Conservation (phyloP, 2,888 invertebrate genomes). For the Gonocerus acuteangulatus region DNA sequence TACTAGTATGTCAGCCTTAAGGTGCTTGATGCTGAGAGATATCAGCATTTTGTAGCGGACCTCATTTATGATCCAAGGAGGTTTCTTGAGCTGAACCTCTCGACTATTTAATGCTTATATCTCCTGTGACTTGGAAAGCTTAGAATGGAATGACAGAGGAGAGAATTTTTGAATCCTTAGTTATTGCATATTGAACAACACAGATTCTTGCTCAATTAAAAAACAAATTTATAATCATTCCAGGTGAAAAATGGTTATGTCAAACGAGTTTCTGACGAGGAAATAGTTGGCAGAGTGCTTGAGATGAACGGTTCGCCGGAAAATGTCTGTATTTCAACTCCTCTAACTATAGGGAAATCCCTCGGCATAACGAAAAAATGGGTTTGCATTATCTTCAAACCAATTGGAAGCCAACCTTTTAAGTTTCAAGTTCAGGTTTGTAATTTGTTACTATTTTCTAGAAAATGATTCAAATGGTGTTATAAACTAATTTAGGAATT, state of each 20-base stretch:
- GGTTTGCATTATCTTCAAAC: slow-evolving; percentile 92
- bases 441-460: neutral
- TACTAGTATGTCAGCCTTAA: too few relatives aligned
- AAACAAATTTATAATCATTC: too few relatives aligned
- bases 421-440: slow-evolving; percentile 70
- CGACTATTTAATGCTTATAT: too few relatives aligned
- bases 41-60: too few relatives aligned
- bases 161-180: too few relatives aligned
- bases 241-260: slow-evolving; percentile 86
- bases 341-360: slow-evolving; percentile 76
- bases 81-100: too few relatives aligned
- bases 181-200: too few relatives aligned
- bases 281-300: slow-evolving; percentile 88
- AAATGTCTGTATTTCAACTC: slow-evolving; percentile 89
- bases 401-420: slow-evolving; percentile 87
- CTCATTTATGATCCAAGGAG: too few relatives aligned
- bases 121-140: too few relatives aligned
- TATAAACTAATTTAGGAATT: neutral
- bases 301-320: slow-evolving; percentile 92
- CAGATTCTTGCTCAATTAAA: too few relatives aligned
- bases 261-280: slow-evolving; percentile 86
- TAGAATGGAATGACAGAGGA: too few relatives aligned
- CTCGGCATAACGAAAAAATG: slow-evolving; percentile 91
- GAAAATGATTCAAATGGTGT: neutral
- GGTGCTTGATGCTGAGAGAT: too few relatives aligned